Conservation (phyloP, 2,888 invertebrate species). For the Physocephala rufipes region DNA sequence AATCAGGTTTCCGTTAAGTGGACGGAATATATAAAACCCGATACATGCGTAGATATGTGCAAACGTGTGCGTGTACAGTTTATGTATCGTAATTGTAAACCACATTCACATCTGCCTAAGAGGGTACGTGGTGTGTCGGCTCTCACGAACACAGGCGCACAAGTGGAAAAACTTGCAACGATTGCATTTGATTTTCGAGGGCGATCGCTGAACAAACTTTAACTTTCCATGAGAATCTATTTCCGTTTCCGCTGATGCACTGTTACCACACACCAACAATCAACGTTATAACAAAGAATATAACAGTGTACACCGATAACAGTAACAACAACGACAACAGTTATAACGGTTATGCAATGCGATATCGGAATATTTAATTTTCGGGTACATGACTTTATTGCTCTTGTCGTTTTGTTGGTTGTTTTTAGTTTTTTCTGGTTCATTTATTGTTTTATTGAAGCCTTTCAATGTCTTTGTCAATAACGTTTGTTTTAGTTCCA, state of each 20-base stretch:
- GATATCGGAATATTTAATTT: background rate
- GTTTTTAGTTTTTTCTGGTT: background rate
- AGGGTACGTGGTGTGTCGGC: background rate
- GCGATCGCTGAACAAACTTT: constrained; percentile 15
- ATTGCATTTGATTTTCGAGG: background rate
- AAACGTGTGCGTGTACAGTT: background rate
- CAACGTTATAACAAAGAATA: too few relatives aligned
- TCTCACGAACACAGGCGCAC: constrained; percentile 11
- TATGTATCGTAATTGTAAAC: constrained; percentile 4
- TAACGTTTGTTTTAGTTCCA: background rate
- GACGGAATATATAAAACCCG: background rate
- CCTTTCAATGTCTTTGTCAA: background rate
- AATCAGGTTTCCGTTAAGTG: background rate
- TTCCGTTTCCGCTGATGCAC: constrained; percentile 28
- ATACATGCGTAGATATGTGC: background rate
- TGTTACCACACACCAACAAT: constrained; percentile 2
- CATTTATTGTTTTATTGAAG: background rate
- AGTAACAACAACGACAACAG: background rate
- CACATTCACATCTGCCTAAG: constrained; percentile 3
- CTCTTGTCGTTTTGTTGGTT: background rate
- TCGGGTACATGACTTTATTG: background rate
- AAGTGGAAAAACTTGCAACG: background rate
- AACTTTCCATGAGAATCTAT: constrained; percentile 16
- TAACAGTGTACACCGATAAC: too few relatives aligned
- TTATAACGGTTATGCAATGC: background rate